Evolutionary conservation across 2,888 invertebrate species (phyloP).

Genomic region (Latrodectus hesperus): DNA sequence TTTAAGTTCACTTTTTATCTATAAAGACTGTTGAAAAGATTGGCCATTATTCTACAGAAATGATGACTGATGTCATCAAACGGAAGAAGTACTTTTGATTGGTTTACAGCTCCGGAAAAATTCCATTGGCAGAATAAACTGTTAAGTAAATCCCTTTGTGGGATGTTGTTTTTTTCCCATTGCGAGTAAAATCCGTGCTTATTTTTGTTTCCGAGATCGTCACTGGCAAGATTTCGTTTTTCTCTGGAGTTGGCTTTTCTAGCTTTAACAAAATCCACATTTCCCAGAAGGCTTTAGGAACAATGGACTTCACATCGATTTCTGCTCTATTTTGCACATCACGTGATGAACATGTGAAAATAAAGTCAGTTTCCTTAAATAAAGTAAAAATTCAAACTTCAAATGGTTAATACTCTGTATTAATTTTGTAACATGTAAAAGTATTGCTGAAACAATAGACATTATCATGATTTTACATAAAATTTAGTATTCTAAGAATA

Average conservation of each 20-base stretch:
- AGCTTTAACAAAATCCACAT: slow-evolving; percentile 49
- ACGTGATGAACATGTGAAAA: neutral
- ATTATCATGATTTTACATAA: too few relatives aligned
- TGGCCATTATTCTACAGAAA: neutral
- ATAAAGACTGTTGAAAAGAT: neutral
- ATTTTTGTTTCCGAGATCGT: slow-evolving; percentile 24
- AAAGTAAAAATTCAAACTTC: neutral
- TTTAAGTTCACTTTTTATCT: neutral
- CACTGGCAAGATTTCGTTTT: slow-evolving; percentile 33
- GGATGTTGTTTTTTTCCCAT: slow-evolving; percentile 23
- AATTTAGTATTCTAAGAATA: too few relatives aligned
- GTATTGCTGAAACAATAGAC: too few relatives aligned
- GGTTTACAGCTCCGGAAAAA: neutral
- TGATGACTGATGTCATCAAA: slow-evolving; percentile 5
- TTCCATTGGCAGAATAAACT: slow-evolving; percentile 3
- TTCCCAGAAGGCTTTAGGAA: slow-evolving; percentile 34
- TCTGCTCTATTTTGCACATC: slow-evolving; percentile 2
- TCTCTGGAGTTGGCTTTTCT: slow-evolving; percentile 31
- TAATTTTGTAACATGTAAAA: too few relatives aligned
- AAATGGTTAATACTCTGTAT: too few relatives aligned
- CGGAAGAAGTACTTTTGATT: neutral
- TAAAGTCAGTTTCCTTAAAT: neutral
- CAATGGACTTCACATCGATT: slow-evolving; percentile 40
- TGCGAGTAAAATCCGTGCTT: slow-evolving; percentile 5
- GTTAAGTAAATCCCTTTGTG: slow-evolving; percentile 5